phyloP scores from a whole-genome alignment of 2,888 invertebrate genomes.

The Theodoxus fluviatilis region DNA sequence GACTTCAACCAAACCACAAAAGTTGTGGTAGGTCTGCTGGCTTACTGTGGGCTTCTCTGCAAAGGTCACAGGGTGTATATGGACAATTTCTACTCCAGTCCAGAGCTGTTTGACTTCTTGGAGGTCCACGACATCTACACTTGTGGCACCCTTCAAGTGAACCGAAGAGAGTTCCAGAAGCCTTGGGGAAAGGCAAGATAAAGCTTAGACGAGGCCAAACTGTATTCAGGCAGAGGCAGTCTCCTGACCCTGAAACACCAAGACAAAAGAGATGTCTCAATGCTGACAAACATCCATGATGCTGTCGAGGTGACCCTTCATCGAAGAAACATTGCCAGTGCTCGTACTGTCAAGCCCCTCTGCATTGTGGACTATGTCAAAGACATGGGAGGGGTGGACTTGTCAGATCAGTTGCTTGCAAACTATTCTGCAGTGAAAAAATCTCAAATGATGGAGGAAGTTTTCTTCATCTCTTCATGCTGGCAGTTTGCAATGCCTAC shows the following conservation, averaged over 20 bases:
- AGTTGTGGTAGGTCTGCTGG: no score
- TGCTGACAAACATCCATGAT: slow-evolving; percentile 17
- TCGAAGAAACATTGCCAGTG: not conserved
- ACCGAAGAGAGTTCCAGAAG: no score
- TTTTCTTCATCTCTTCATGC: slow-evolving; percentile 12
- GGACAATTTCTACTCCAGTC: no score
- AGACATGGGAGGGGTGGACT: slow-evolving; percentile 22
- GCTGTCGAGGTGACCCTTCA: not conserved
- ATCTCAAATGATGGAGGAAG: slow-evolving; percentile 22
- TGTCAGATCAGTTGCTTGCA: slow-evolving; percentile 2
- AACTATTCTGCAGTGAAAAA: slow-evolving; percentile 15
- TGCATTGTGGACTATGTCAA: slow-evolving; percentile 13
- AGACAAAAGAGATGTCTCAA: slow-evolving; percentile 21
- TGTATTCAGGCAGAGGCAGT: no score
- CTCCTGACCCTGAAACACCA: not conserved
- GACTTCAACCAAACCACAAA: no score
- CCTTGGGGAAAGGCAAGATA: no score
- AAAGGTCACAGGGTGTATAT: no score
- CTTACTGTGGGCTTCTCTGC: no score
- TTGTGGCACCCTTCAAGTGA: no score
- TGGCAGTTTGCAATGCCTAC: slow-evolving; percentile 17
- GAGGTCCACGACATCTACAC: no score
- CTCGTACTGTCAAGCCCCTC: not conserved
- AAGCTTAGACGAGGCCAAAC: no score
- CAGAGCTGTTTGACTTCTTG: no score